Evolutionary conservation across 2,113 vertebrate species (phyloP), one percentile per base, ranked within the genome.

Genomic region (Morphnarchus princeps): DNA sequence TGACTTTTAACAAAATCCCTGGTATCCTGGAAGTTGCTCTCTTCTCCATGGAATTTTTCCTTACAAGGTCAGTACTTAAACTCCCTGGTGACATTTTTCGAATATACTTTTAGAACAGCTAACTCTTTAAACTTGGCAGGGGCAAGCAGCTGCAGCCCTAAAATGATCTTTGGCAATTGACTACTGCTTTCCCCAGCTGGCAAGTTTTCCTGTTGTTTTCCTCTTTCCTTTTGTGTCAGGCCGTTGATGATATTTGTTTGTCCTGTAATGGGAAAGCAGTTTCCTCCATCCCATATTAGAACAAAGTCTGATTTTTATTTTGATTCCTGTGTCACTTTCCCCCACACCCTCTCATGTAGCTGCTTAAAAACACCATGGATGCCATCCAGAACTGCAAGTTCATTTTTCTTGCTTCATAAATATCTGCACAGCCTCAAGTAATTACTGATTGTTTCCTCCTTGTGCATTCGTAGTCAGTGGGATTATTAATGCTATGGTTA

Each of bases 51-150:
- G 89, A 97, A 74, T 87, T 93, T 93, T 95, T 94, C 94, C 96
- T 73, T 95, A 97, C 89, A 97, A 97, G 96, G 93, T 97, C 95
- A 95, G 93, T 94, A 61, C 62, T 85, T 94, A 57, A 94, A 87
- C 34, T 95, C 94, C 83, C 94, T 29, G 22, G 61, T 47, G 89
- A 38, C 29, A 7, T 69, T 78, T 92, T 57, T 92, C 3, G 2
- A 50, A 49, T 89, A 58, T 36, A 54, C 52, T 97, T 94, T 95
- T 87, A 85, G 83, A 94, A 91, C 42, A 89, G 69, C 89, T 69
- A 79, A 84, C 77, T 67, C 77, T 72, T 82, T 54, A 49, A 93
- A 73, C 54, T 87, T 93, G 77, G 87, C 83, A 82, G 49, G 74
- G 80, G 28, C 13, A 72, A 67, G 80, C 57, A 95, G 83, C 95